phyloP scores from a whole-genome alignment of 1,140 invertebrate genomes.

The Drosophila rufa region DNA sequence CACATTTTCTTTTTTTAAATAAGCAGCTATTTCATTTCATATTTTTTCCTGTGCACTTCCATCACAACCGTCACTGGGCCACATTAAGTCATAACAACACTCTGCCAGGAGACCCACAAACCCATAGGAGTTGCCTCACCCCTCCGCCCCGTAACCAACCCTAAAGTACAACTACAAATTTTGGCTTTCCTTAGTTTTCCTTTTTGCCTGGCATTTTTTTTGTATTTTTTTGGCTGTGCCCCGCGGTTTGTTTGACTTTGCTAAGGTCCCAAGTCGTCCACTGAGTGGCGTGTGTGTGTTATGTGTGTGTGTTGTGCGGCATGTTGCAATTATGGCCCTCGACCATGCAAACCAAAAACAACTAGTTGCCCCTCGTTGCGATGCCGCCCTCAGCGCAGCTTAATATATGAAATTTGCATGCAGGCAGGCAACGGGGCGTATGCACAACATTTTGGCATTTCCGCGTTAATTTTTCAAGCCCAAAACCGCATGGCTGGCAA shows the following conservation, averaged over 20 bases:
- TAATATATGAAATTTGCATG: constrained; percentile 76
- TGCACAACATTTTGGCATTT: constrained; percentile 74
- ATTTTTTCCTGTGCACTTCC: constrained; percentile 48
- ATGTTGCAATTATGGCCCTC: constrained; percentile 81
- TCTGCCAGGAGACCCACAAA: constrained; percentile 28
- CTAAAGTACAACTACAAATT: constrained; percentile 17
- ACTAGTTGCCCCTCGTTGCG: constrained; percentile 19
- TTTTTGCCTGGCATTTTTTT: constrained; percentile 22
- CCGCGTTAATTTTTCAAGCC: constrained; percentile 69
- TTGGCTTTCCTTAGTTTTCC: constrained; percentile 30
- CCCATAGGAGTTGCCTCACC: too few species aligned
- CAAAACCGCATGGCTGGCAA: constrained; percentile 12
- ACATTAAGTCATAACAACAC: constrained; percentile 80
- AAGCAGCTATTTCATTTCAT: too few species aligned
- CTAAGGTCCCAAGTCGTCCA: constrained; percentile 24
- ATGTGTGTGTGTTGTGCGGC: constrained; percentile 46
- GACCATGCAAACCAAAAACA: constrained; percentile 71
- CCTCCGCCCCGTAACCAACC: neutral
- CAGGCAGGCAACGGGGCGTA: constrained; percentile 68
- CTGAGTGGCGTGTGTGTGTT: neutral
- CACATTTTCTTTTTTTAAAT: too few species aligned
- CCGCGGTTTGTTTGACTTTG: constrained; percentile 77
- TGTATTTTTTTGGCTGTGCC: constrained; percentile 44
- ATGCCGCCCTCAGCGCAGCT: constrained; percentile 22
- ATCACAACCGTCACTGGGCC: constrained; percentile 67